Evolutionary conservation across 2,797 vertebrate genomes (phyloP).

Genomic region (Epinephelus coioides): DNA sequence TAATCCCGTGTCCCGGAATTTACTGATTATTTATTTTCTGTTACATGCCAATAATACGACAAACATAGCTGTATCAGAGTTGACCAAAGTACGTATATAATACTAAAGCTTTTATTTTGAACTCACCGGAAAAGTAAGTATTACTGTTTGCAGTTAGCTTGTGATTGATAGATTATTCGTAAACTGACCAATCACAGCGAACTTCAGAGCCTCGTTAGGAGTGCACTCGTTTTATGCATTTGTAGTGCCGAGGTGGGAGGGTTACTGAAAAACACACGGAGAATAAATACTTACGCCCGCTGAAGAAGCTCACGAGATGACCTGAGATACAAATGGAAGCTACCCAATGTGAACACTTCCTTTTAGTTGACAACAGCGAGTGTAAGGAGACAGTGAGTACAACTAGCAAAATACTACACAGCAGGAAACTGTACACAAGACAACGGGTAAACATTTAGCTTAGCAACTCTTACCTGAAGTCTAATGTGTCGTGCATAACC

Average conservation of each 20-base stretch:
- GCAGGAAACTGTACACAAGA: background rate
- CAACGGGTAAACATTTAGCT: background rate
- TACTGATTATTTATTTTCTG: too few species aligned
- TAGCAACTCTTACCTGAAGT: background rate
- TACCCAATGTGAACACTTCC: slow-evolving; percentile 43
- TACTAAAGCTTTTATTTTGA: slow-evolving; percentile 50
- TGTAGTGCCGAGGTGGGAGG: slow-evolving; percentile 9
- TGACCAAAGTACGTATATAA: background rate
- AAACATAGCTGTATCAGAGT: background rate
- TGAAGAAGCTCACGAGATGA: background rate
- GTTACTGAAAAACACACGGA: accelerated
- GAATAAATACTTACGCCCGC: background rate
- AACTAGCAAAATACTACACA: slow-evolving; percentile 3
- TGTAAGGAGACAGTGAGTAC: slow-evolving; percentile 34
- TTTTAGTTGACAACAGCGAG: slow-evolving; percentile 56
- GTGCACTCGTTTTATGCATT: slow-evolving; percentile 10
- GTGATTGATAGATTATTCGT: too few species aligned
- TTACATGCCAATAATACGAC: too few species aligned
- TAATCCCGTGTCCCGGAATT: too few species aligned
- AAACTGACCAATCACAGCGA: slow-evolving; percentile 63
- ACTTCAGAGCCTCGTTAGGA: background rate
- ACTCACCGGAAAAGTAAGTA: slow-evolving; percentile 18
- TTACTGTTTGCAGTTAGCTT: background rate
- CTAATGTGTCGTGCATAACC: slow-evolving; percentile 3
- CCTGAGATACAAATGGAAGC: slow-evolving; percentile 48